Base-by-base conservation (phyloP, 2,113 vertebrate genomes). In the Festucalex cinctus region DNA sequence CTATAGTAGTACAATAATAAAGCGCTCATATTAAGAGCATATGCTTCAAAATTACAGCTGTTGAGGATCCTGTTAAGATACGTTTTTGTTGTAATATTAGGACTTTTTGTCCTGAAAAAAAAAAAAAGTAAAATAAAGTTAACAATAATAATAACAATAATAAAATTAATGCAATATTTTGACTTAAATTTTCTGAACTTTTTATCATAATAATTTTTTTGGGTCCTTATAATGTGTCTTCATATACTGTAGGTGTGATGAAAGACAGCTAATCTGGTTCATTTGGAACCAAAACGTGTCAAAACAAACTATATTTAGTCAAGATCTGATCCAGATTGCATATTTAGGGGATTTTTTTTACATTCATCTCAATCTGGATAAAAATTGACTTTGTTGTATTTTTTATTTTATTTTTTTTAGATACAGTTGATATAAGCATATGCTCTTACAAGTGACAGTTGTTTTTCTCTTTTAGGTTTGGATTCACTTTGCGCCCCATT, bases 401-500 rank as follows among this genome's bases (percentile, higher is more conserved):
- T n/a, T n/a, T n/a, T n/a, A n/a, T n/a, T n/a, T n/a, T n/a, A n/a
- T n/a, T n/a, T n/a, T n/a, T 57, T 57, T 32, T 57, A 0, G 9
- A 1, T n/a, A 7, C 19, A 46, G 26, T 10, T 26, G 7, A 32
- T 28, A 16, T 63, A 16, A 20, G 43, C 43, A 6, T 44, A 5
- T 44, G 16, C 43, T 17, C 16, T 6, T 32, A 36, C 2, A 26
- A 39, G 20, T 5, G 51, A 70, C 19, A 61, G 41, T 9, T 39
- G 1, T 57, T 6, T 28, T 53, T 62, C 81, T 81, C 60, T 74
- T 32, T n/a, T 75, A 99, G 97, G 97, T 83, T 91, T 99, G 85
- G 97, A 99, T 83, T 99, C 97, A 2, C 94, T 99, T 24, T 99
- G 97, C 86, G 97, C 97, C 39, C 97, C 97, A 0, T 99, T 99